Conservation (phyloP, 2,888 invertebrate species). For the Drosophila suboccidentalis region DNA sequence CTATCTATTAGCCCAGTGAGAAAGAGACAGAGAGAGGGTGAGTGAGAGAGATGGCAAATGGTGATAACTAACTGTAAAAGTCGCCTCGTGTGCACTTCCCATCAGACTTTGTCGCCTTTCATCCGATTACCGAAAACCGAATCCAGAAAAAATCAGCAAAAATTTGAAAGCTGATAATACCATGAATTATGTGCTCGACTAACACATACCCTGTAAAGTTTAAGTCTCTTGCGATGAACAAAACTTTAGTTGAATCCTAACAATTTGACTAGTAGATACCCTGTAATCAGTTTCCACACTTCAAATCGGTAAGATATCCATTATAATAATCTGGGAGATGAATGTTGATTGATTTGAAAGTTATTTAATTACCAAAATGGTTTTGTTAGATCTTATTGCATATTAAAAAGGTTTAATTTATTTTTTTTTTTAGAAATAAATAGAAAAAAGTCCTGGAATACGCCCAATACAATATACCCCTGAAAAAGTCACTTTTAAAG, state of each 20-base stretch:
- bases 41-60: constrained; percentile 2
- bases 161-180: constrained; percentile 5
- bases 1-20: neutral
- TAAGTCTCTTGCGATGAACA: neutral
- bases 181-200: neutral
- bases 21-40: neutral
- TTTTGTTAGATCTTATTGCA: too few species aligned
- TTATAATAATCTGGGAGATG: too few species aligned
- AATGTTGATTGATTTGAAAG: too few species aligned
- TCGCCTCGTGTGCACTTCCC: constrained; percentile 8
- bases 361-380: too few species aligned
- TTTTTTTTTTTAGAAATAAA: too few species aligned
- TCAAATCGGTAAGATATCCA: neutral
- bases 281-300: neutral
- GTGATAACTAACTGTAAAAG: constrained; percentile 18
- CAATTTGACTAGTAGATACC: neutral
- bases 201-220: neutral
- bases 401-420: too few species aligned
- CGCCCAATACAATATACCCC: neutral
- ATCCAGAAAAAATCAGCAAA: constrained; percentile 7
- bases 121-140: constrained; percentile 13
- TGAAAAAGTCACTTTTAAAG: neutral
- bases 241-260: too few species aligned
- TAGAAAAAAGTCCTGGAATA: too few species aligned
- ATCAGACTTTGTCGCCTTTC: constrained; percentile 9